Conservation (phyloP, 2,888 invertebrate genomes). For the Chrysodeixis includens region DNA sequence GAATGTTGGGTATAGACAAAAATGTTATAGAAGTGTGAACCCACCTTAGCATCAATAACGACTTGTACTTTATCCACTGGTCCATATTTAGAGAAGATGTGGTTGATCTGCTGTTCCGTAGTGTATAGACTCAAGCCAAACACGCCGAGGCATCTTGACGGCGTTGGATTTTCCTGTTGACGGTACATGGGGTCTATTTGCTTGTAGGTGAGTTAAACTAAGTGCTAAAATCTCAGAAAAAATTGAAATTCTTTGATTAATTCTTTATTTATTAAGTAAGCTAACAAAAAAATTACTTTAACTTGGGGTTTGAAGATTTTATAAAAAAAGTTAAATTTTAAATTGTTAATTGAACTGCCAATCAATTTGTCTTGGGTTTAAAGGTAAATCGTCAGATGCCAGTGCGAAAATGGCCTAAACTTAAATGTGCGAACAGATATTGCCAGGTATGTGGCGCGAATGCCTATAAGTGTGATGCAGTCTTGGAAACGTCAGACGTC, state of each 20-base stretch:
- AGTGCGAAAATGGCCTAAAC: constrained; percentile 9
- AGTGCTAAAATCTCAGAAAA: constrained; percentile 42
- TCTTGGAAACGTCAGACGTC: constrained; percentile 5
- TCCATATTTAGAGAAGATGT: constrained; percentile 97
- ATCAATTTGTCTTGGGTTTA: constrained; percentile 6
- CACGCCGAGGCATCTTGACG: constrained; percentile 97
- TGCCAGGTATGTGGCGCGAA: constrained; percentile 8
- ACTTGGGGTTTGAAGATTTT: constrained; percentile 8
- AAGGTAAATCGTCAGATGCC: constrained; percentile 2
- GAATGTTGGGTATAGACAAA: constrained; percentile 1
- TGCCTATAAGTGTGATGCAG: neutral
- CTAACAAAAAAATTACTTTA: neutral
- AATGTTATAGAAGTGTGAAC: constrained; percentile 35
- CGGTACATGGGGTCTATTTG: constrained; percentile 56
- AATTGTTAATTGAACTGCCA: neutral
- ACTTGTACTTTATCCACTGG: constrained; percentile 97
- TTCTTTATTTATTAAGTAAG: constrained; percentile 27
- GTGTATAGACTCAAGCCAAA: constrained; percentile 98
- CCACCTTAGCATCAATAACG: constrained; percentile 98
- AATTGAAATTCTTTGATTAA: constrained; percentile 32
- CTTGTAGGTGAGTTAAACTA: constrained; percentile 40
- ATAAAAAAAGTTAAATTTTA: neutral
- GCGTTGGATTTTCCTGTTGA: constrained; percentile 94
- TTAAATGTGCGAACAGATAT: constrained; percentile 6
- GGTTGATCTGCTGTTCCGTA: constrained; percentile 96